phyloP scores from a whole-genome alignment of 2,888 invertebrate genomes.

The Heliconius sara region DNA sequence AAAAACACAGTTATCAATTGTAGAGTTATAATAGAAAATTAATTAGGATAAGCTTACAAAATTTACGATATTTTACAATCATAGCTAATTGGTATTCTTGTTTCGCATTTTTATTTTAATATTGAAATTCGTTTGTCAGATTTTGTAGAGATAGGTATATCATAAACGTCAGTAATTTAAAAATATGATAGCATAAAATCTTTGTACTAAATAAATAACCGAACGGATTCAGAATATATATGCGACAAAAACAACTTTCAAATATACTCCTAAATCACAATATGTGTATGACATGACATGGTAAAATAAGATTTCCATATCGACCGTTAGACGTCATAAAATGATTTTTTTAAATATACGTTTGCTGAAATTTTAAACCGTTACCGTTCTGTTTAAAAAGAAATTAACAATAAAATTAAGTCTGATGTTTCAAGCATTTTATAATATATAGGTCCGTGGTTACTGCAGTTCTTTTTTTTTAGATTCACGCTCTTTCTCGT shows the following conservation, averaged over 20 bases:
- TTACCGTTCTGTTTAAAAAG: not conserved
- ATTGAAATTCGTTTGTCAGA: not conserved
- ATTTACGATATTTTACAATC: too few species aligned
- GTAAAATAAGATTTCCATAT: constrained; percentile 31
- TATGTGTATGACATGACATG: constrained; percentile 25
- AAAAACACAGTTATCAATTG: too few species aligned
- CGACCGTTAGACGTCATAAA: constrained; percentile 22
- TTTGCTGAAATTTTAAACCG: not conserved
- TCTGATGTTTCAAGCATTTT: not conserved
- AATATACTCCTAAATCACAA: constrained; percentile 19
- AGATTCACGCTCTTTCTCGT: too few species aligned
- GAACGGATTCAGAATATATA: constrained; percentile 11
- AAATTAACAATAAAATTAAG: too few species aligned
- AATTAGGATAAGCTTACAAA: too few species aligned
- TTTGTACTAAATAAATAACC: constrained; percentile 28
- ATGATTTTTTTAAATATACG: not conserved
- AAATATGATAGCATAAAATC: constrained; percentile 28
- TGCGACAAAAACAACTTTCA: constrained; percentile 38
- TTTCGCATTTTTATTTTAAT: not conserved
- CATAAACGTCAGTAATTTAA: constrained; percentile 25
- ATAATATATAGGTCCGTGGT: too few species aligned
- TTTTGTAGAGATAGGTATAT: not conserved
- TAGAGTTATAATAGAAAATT: too few species aligned
- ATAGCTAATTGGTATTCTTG: not conserved
- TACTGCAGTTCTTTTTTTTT: too few species aligned